Conservation (phyloP, 2,797 vertebrate genomes). For the Lophius americanus region DNA sequence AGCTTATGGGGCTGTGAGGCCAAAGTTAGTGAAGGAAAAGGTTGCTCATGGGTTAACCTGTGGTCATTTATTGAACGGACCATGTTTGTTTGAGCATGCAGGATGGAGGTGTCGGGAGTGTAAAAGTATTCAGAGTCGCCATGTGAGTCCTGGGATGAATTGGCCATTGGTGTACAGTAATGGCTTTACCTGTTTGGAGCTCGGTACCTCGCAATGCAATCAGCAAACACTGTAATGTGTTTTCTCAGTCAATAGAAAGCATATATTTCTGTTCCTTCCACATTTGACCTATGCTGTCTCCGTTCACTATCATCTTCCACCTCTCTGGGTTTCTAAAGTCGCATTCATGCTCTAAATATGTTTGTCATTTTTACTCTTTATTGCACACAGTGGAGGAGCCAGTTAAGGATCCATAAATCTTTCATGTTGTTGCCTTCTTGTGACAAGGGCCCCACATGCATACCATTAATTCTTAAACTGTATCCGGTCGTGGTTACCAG, state of each 20-base stretch:
- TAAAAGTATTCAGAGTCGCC: slow-evolving; percentile 42
- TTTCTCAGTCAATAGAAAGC: slow-evolving; percentile 64
- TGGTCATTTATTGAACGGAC: slow-evolving; percentile 53
- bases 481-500: slow-evolving; percentile 51
- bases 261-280: slow-evolving; percentile 10
- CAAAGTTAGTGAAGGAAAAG: slow-evolving; percentile 39
- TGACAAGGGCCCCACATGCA: slow-evolving; percentile 33
- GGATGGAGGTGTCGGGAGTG: slow-evolving; percentile 44
- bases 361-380: slow-evolving; percentile 1
- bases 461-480: slow-evolving; percentile 37
- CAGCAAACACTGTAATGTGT: slow-evolving; percentile 61
- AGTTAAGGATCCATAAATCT: slow-evolving; percentile 37
- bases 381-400: slow-evolving; percentile 4
- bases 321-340: slow-evolving; percentile 21
- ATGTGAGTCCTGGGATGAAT: slow-evolving; percentile 57
- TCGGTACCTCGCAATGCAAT: slow-evolving; percentile 30
- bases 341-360: slow-evolving; percentile 7
- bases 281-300: slow-evolving; percentile 12
- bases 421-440: slow-evolving; percentile 45
- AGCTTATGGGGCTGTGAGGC: slow-evolving; percentile 50
- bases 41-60: slow-evolving; percentile 41
- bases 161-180: slow-evolving; percentile 31
- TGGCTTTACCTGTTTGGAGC: slow-evolving; percentile 32
- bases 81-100: slow-evolving; percentile 43
- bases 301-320: slow-evolving; percentile 26